Percentiles rank a stretch among this genome's conserved stretches.
These are phyloP conservation scores for Sabatieria punctata DNA, from an alignment of 2,888 invertebrate genomes.

Conservation along the genomic window DNA sequence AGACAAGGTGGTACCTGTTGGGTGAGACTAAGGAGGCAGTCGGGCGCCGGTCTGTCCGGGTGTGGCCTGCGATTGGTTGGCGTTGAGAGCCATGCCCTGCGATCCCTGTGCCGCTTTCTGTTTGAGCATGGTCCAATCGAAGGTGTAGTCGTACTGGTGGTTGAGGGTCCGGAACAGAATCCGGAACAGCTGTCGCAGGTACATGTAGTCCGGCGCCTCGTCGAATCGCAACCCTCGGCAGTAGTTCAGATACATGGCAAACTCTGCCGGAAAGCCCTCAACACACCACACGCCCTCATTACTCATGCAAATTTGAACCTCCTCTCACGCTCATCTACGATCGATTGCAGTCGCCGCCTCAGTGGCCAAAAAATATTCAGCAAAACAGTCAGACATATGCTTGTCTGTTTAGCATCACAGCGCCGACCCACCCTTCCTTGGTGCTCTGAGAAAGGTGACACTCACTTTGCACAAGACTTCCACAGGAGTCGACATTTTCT, in stretches of 20 bases:
- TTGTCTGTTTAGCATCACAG: too few species aligned
- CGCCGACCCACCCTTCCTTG: too few species aligned
- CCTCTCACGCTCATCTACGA: not conserved
- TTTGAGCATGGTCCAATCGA: slow-evolving; percentile 98
- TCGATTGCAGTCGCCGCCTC: too few species aligned
- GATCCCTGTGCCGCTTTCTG: slow-evolving; percentile 53
- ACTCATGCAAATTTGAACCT: not conserved
- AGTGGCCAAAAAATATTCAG: too few species aligned
- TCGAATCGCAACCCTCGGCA: slow-evolving; percentile 94
- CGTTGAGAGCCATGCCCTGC: too few species aligned
- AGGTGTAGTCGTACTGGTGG: slow-evolving; percentile 96
- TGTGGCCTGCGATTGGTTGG: too few species aligned
- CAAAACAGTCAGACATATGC: too few species aligned
- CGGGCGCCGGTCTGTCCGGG: too few species aligned
- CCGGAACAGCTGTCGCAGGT: slow-evolving; percentile 91
- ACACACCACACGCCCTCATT: slow-evolving; percentile 11
- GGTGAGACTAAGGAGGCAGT: too few species aligned
- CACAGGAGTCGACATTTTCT: slow-evolving; percentile 97
- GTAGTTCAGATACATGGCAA: slow-evolving; percentile 99
- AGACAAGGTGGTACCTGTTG: too few species aligned
- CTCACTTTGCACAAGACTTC: slow-evolving; percentile 84
- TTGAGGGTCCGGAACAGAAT: slow-evolving; percentile 97
- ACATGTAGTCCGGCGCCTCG: slow-evolving; percentile 98
- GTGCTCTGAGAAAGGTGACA: not conserved
- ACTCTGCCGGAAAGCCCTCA: slow-evolving; percentile 93